phyloP scores from a whole-genome alignment of 2,113 vertebrate genomes.

The Gadus chalcogrammus region DNA sequence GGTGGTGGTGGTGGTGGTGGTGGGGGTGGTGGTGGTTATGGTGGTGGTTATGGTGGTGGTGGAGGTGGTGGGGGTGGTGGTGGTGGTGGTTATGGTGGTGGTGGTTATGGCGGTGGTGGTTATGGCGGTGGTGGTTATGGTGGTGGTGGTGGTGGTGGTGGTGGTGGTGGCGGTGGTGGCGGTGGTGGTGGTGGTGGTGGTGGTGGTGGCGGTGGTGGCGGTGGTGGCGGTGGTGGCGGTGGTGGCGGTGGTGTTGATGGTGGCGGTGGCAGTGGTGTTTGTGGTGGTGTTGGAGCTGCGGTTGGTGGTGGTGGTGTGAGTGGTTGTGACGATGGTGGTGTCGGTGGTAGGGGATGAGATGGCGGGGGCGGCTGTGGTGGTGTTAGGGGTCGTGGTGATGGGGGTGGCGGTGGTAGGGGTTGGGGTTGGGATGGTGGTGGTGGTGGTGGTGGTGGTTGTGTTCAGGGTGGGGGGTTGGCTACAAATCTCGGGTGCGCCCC shows the following conservation, averaged over 20 bases:
- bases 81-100: slow-evolving; percentile 27
- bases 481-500: slow-evolving; percentile 76
- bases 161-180: slow-evolving; percentile 2
- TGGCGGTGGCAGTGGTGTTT: slow-evolving; percentile 57
- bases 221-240: not conserved
- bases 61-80: slow-evolving; percentile 24
- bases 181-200: too few species aligned
- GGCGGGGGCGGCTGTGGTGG: not conserved
- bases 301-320: too few species aligned
- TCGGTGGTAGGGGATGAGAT: slow-evolving; percentile 5
- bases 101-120: slow-evolving; percentile 28
- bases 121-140: too few species aligned
- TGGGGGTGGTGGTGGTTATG: slow-evolving; percentile 27
- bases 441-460: slow-evolving; percentile 18
- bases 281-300: slow-evolving; percentile 19
- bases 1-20: slow-evolving; percentile 42
- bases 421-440: slow-evolving; percentile 66
- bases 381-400: too few species aligned
- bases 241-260: too few species aligned
- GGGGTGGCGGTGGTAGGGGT: slow-evolving; percentile 8
- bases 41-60: slow-evolving; percentile 54
- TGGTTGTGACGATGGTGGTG: too few species aligned
- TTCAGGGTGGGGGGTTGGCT: slow-evolving; percentile 48
- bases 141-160: slow-evolving; percentile 29
- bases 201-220: not conserved